Base-by-base conservation (phyloP, 1,140 invertebrate genomes). In the Zaprionus kolodkinae region DNA sequence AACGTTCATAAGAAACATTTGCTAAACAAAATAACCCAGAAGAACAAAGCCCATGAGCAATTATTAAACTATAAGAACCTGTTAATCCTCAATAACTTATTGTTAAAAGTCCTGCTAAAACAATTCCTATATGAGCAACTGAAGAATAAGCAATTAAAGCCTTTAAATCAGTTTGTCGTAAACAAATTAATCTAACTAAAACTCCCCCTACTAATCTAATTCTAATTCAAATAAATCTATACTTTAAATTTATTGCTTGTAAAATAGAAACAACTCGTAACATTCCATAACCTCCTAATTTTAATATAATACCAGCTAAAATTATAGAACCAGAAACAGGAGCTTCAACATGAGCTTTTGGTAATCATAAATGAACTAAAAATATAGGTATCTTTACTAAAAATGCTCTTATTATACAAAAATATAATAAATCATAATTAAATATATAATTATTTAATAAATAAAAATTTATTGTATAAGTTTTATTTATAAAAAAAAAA, bases 21-120 rank as follows among this genome's bases (percentile, higher is more conserved):
- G 94, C 93, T 92, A 96, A 93, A 94, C 93, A 94, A 95, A 96
- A 96, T 93, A 96, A 92, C 0, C 94, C 95, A 3, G 95, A 96
- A 61, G 95, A 96, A 94, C 94, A 95, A 76, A 95, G 87, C 3
- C 95, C 95, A 94, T 96, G 95, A 76, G 92, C 93, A 92, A 96
- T 91, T 93, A 96, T 95, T 93, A 96, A 94, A 73, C 93, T 68
- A 79, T 94, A 92, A 67, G 92, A 81, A 12, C 94, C 94, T 40
- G 78, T 82, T 81, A 92, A 92, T 0, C 94, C 94, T 82, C 92
- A 88, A 67, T 81, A 81, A 12, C 60, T 81, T 70, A 86, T 76
- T 15, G 91, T 95, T 95, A 88, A 95, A 85, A 94, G 94, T 93
- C 78, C 79, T 0, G 79, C 40, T 67, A 81, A 81, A 35, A 69